Percentiles rank a stretch among this genome's conserved stretches.
phyloP scores from a whole-genome alignment of 2,888 invertebrate species.

The Rhagium mordax region DNA sequence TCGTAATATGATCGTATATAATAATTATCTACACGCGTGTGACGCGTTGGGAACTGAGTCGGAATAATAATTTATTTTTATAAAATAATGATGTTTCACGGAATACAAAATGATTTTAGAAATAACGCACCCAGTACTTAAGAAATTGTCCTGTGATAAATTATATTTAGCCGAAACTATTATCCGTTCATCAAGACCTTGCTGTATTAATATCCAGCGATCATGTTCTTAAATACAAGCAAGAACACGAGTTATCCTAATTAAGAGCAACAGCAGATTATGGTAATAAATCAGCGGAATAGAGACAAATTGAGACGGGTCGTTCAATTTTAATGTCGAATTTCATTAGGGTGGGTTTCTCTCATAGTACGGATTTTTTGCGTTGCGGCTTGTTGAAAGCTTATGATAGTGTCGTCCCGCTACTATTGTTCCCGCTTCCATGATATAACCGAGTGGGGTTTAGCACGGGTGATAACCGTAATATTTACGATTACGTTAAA shows the following conservation, averaged over 20 bases:
- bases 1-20: too few relatives aligned
- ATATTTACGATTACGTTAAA: not conserved
- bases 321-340: constrained; percentile 41
- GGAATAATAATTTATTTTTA: too few relatives aligned
- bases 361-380: constrained; percentile 29
- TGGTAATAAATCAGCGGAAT: constrained; percentile 35
- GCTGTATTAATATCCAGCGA: not conserved
- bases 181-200: not conserved
- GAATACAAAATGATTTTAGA: too few relatives aligned
- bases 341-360: constrained; percentile 37
- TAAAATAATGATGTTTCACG: too few relatives aligned
- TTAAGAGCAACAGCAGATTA: constrained; percentile 20
- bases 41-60: too few relatives aligned
- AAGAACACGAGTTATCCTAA: constrained; percentile 15
- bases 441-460: constrained; percentile 25
- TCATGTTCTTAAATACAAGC: constrained; percentile 7
- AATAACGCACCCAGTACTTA: too few relatives aligned
- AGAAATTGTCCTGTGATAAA: too few relatives aligned
- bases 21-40: too few relatives aligned
- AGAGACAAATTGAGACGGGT: constrained; percentile 38
- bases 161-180: not conserved
- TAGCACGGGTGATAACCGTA: not conserved
- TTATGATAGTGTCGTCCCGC: constrained; percentile 28
- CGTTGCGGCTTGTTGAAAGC: constrained; percentile 30
- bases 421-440: constrained; percentile 43